phyloP scores from a whole-genome alignment of 2,797 vertebrate genomes.

The Hoplostethus mediterraneus region DNA sequence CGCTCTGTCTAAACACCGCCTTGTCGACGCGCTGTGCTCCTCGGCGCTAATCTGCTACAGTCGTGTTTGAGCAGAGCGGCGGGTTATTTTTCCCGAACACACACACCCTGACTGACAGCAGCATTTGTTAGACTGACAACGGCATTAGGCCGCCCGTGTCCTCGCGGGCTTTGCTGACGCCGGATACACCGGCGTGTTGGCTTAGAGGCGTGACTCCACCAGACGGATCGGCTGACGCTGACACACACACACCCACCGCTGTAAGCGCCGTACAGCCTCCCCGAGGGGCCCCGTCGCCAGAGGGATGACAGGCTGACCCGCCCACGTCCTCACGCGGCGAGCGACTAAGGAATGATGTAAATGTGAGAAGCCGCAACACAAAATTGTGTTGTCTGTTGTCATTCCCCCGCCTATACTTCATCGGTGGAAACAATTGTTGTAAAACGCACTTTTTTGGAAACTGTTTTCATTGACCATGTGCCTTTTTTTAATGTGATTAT shows the following conservation, averaged over 20 bases:
- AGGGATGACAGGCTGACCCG: constrained; percentile 18
- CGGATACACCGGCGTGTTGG: constrained; percentile 26
- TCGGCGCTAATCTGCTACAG: constrained; percentile 37
- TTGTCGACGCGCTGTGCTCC: constrained; percentile 20
- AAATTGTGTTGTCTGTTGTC: constrained; percentile 2
- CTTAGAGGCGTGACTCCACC: constrained; percentile 18
- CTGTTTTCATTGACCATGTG: constrained; percentile 7
- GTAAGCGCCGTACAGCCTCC: constrained; percentile 17
- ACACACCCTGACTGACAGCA: constrained; percentile 17
- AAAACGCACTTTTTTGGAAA: neutral
- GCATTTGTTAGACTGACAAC: constrained; percentile 50
- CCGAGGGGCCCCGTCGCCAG: constrained; percentile 2
- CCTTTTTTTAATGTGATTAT: constrained; percentile 40
- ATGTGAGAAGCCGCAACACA: neutral
- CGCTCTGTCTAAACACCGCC: constrained; percentile 32
- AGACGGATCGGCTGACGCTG: constrained; percentile 1
- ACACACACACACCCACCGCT: neutral
- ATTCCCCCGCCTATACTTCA: neutral
- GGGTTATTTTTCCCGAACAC: constrained; percentile 23
- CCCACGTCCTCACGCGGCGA: constrained; percentile 13
- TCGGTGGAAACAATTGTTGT: neutral
- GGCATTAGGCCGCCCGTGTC: constrained; percentile 23
- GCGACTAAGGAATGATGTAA: constrained; percentile 4
- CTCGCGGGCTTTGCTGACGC: constrained; percentile 20
- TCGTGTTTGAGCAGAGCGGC: constrained; percentile 41